Base-by-base conservation (phyloP, 1,140 invertebrate genomes). In the Drosophila arizonae region DNA sequence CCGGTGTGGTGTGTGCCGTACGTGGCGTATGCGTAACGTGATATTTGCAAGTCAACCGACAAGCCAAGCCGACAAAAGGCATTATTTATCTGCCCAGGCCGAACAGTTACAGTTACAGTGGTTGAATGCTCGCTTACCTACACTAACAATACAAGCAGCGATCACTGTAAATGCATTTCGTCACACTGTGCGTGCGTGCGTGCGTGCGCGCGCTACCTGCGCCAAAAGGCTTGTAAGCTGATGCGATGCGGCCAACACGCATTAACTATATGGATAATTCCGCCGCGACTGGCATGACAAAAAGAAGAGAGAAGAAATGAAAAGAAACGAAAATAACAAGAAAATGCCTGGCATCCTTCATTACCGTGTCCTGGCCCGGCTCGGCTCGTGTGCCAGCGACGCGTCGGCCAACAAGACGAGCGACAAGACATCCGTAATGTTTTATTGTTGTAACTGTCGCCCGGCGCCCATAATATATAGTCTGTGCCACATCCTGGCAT, bases 371-470 rank as follows among this genome's bases (percentile, higher is more conserved):
- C 15, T 30, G 51, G 50, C 51, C 48, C 21, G 13, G 15, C 3
- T 17, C 63, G 72, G 63, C 46, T 36, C 11, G 28, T 11, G 36
- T 13, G 33, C 6, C 33, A 36, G 17, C 17, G 10, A 17, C n/a
- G 52, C 15, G 5, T 26, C 21, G 41, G n/a, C 65, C 57, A 45
- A 6, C 9, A 55, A 75, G 74, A 84, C 72, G 56, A 74, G 63
- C 50, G 82, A 76, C 76, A 85, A 79, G 80, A 72, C 84, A 79
- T 86, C 79, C 79, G 79, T 82, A 87, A 88, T 87, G 82, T 82
- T 87, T 87, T 87, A 88, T 89, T 88, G 84, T 88, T 84, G 84
- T 88, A 88, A 84, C 76, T 88, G 84, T 88, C 84, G 84, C 79
- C 72, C 56, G 74, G 66, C 76, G 73, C 73, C 36, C 77, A 77